These are phyloP conservation scores for Ceyx melanurus DNA, from an alignment of 2,113 vertebrate species.

Conservation along the genomic window DNA sequence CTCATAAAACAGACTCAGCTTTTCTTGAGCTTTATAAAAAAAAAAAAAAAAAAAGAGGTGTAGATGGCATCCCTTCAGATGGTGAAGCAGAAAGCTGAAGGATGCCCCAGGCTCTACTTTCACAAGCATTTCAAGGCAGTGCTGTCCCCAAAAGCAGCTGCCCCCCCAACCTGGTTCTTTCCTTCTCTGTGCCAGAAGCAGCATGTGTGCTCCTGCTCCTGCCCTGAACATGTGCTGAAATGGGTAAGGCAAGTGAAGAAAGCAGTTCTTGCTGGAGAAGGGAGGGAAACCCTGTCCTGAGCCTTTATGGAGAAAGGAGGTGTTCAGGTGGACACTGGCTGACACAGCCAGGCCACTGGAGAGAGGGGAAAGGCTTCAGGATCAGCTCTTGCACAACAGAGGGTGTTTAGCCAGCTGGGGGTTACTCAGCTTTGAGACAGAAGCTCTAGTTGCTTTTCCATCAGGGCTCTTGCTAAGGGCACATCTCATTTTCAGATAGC, in stretches of 20 bases:
- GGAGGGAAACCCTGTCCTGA: not conserved
- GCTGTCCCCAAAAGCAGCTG: conserved; percentile 19
- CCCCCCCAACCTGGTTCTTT: not conserved
- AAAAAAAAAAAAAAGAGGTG: not conserved
- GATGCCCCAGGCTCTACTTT: conserved; percentile 15
- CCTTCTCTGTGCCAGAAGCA: conserved; percentile 20
- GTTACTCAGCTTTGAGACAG: not conserved
- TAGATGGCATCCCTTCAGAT: conserved; percentile 52
- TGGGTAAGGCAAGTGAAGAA: conserved; percentile 16
- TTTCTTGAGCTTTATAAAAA: not conserved
- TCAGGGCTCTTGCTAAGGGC: not conserved
- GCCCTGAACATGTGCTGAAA: not conserved
- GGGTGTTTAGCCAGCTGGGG: not conserved
- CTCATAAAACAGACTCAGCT: not conserved
- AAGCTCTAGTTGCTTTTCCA: not conserved
- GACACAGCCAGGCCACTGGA: not conserved
- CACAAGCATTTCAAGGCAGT: conserved; percentile 21
- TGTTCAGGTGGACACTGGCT: not conserved
- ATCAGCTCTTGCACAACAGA: fast-evolving
- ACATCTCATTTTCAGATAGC: not conserved
- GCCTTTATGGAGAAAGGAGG: not conserved
- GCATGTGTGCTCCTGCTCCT: conserved; percentile 51
- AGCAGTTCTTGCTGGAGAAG: not conserved
- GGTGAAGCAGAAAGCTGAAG: conserved; percentile 25
- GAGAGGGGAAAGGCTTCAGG: not conserved